Conservation (phyloP, 1,140 invertebrate species). For the Lordiphosa stackelbergi region DNA sequence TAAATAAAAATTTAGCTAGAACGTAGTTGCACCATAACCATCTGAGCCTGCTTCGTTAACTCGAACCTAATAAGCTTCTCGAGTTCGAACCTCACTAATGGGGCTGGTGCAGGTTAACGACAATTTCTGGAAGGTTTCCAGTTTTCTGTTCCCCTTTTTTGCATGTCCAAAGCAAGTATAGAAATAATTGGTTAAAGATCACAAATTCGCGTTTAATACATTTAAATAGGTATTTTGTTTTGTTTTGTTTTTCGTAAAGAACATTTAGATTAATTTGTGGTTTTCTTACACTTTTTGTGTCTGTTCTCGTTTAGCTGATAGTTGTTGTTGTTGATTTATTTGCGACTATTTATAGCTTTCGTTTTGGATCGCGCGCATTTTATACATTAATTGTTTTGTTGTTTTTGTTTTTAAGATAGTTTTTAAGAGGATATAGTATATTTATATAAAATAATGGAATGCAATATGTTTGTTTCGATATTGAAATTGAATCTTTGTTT, state of each 20-base stretch:
- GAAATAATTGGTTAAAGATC: conserved; percentile 48
- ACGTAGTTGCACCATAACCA: too few relatives aligned
- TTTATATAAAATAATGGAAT: conserved; percentile 69
- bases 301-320: conserved; percentile 30
- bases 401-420: conserved; percentile 25
- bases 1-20: too few relatives aligned
- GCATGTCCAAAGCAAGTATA: conserved; percentile 7
- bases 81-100: too few relatives aligned
- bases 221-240: conserved; percentile 53
- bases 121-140: too few relatives aligned
- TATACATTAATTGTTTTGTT: conserved; percentile 36
- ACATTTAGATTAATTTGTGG: conserved; percentile 71
- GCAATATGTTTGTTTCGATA: conserved; percentile 26
- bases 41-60: too few relatives aligned
- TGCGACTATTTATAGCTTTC: conserved; percentile 9
- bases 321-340: conserved; percentile 6
- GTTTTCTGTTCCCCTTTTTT: too few relatives aligned
- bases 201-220: conserved; percentile 76
- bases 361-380: conserved; percentile 28
- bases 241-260: conserved; percentile 47
- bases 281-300: conserved; percentile 9
- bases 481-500: neutral
- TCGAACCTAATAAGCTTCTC: too few relatives aligned
- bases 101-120: too few relatives aligned
- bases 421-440: conserved; percentile 51